Base-by-base conservation (phyloP, 1,140 invertebrate genomes). In the Cydia pomonella region DNA sequence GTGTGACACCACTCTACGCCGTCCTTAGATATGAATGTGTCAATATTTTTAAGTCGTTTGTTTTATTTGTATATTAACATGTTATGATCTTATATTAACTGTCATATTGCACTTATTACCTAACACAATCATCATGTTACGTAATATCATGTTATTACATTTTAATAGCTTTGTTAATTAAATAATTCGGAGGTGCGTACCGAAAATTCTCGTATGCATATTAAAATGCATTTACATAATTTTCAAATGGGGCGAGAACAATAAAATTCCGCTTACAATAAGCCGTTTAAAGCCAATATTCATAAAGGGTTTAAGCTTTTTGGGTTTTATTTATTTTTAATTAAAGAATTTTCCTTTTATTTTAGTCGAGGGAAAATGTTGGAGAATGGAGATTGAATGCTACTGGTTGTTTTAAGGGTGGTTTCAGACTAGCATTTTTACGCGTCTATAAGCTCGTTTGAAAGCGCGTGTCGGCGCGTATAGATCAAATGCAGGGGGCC, bases 211-310 rank as follows among this genome's bases (percentile, higher is more conserved):
- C n/a, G 53, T 59, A 59, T 59, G 53, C 53, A 59, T 23, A 59
- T 9, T 59, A 59, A 59, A 59, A 23, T 59, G 53, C 21, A 59
- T 59, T 59, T 59, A 59, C 53, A 59, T 59, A 59, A 59, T 59
- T 59, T 59, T 5, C 53, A 59, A 59, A 59, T 59, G 53, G 53
- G 18, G 18, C 21, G 53, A 9, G 18, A 59, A 59, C 53, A 59
- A 59, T 59, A 59, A 59, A 59, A 2, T 12, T 21, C 7, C 16
- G 44, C 16, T 47, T n/a, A 47, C 44, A n/a, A 18, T 53, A 18
- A n/a, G 21, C 6, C 53, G 21, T 12, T 59, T 59, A 59, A 59
- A 59, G 21, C 21, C 53, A 59, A 59, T 59, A 59, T 59, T 59
- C 53, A 59, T 59, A 23, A 59, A 59, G 6, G 6, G 21, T 2